Evolutionary conservation across 2,113 vertebrate genomes (phyloP).

Genomic region (Anarrhichthys ocellatus): DNA sequence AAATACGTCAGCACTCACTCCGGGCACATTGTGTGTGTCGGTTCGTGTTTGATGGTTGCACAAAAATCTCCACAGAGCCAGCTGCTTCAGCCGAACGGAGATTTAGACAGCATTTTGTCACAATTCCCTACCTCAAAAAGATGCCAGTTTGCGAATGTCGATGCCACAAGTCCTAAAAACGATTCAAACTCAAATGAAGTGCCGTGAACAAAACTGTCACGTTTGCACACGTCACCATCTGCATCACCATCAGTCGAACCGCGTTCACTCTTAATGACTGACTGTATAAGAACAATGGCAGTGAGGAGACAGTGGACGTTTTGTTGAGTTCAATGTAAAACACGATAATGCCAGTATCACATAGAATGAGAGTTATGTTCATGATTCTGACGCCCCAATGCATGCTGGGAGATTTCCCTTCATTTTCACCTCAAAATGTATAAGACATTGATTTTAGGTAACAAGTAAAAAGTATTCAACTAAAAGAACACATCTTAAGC

Average conservation of each 20-base stretch:
- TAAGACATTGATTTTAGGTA: background rate
- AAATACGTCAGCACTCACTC: conserved; percentile 81
- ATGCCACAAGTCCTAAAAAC: background rate
- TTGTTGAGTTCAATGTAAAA: background rate
- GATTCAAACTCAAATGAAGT: background rate
- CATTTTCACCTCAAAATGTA: too few relatives aligned
- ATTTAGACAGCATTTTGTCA: conserved; percentile 34
- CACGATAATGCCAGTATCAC: background rate
- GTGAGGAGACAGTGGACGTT: background rate
- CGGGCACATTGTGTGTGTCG: conserved; percentile 61
- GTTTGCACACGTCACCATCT: background rate
- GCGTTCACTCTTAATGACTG: background rate
- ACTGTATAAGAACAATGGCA: background rate
- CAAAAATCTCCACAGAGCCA: conserved; percentile 44
- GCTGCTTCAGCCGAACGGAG: conserved; percentile 31
- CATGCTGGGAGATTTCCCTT: conserved; percentile 1
- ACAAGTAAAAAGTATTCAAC: background rate
- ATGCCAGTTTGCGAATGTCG: conserved; percentile 17
- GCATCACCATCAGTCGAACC: background rate
- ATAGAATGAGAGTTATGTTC: background rate
- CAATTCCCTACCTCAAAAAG: background rate
- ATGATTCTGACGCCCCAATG: background rate
- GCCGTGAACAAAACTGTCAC: background rate
- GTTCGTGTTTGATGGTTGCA: conserved; percentile 51
- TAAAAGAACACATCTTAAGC: background rate